Evolutionary conservation across 2,113 vertebrate species (phyloP).

Genomic region (Silurus meridionalis): DNA sequence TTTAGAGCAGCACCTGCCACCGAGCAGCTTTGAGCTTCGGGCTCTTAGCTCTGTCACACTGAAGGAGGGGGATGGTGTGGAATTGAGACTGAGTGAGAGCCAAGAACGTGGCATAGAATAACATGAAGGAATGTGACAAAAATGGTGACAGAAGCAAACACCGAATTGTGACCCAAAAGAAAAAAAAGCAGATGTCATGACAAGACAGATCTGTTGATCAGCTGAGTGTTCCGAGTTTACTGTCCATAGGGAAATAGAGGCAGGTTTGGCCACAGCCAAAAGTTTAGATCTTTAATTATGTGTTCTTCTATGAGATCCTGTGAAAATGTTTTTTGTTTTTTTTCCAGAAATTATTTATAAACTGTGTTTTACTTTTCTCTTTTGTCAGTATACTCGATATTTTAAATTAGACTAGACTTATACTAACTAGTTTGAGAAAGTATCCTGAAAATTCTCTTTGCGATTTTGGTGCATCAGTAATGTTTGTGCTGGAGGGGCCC

Average conservation of each 20-base stretch:
- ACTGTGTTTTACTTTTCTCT: neutral
- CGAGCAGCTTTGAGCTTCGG: conserved; percentile 55
- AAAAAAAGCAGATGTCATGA: conserved; percentile 68
- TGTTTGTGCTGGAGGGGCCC: conserved; percentile 30
- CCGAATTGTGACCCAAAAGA: conserved; percentile 58
- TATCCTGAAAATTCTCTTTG: conserved; percentile 1
- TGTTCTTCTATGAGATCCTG: conserved; percentile 56
- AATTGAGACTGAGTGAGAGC: neutral
- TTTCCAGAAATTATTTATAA: neutral
- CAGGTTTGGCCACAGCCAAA: neutral
- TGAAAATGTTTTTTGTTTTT: conserved; percentile 12
- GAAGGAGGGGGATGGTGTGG: conserved; percentile 15
- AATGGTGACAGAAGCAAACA: conserved; percentile 67
- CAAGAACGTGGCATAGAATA: conserved; percentile 63
- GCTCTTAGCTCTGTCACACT: conserved; percentile 54
- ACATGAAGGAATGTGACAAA: conserved; percentile 72
- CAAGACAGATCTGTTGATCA: conserved; percentile 65
- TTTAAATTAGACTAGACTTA: neutral
- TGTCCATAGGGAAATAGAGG: neutral
- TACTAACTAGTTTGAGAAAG: neutral
- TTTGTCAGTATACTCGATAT: neutral
- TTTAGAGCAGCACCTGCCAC: conserved; percentile 72
- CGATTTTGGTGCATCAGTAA: conserved; percentile 8
- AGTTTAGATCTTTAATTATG: conserved; percentile 54
- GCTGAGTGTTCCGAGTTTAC: conserved; percentile 58